Evolutionary conservation across 2,113 vertebrate species (phyloP).

Genomic region (Picathartes gymnocephalus): DNA sequence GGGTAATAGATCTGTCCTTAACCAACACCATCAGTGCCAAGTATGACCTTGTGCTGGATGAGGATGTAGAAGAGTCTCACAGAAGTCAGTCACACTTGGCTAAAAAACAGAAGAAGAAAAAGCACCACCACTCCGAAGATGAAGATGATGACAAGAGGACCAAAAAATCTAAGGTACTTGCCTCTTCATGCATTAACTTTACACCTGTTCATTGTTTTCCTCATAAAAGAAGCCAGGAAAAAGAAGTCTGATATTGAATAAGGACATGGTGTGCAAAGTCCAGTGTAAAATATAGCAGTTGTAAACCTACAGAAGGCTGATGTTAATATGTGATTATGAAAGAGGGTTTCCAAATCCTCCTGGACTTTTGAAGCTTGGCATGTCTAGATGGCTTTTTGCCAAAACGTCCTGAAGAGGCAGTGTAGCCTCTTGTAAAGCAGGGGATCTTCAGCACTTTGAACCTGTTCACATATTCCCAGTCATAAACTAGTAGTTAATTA

Average conservation of each 20-base stretch:
- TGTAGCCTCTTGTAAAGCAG: not conserved
- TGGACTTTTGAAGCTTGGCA: not conserved
- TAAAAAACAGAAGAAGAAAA: constrained; percentile 88
- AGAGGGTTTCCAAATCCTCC: not conserved
- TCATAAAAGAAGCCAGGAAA: not conserved
- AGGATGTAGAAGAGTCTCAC: constrained; percentile 75
- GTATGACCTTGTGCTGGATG: constrained; percentile 87
- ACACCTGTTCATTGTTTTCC: not conserved
- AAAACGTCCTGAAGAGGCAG: not conserved
- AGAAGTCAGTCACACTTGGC: constrained; percentile 67
- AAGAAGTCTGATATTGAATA: not conserved
- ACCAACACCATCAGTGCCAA: constrained; percentile 75
- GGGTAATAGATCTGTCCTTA: constrained; percentile 62
- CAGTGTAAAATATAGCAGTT: not conserved
- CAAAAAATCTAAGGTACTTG: constrained; percentile 83
- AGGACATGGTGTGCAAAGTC: not conserved
- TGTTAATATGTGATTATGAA: not conserved
- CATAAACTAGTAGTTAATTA: not conserved
- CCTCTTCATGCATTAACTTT: not conserved
- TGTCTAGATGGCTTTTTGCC: not conserved
- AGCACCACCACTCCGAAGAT: constrained; percentile 79
- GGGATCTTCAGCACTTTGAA: not conserved
- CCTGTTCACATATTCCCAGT: not conserved
- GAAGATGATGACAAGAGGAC: constrained; percentile 82
- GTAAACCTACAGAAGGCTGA: not conserved